Percentiles rank a stretch among this genome's conserved stretches.
phyloP scores from a whole-genome alignment of 2,113 vertebrate species.

The Cairina moschata region DNA sequence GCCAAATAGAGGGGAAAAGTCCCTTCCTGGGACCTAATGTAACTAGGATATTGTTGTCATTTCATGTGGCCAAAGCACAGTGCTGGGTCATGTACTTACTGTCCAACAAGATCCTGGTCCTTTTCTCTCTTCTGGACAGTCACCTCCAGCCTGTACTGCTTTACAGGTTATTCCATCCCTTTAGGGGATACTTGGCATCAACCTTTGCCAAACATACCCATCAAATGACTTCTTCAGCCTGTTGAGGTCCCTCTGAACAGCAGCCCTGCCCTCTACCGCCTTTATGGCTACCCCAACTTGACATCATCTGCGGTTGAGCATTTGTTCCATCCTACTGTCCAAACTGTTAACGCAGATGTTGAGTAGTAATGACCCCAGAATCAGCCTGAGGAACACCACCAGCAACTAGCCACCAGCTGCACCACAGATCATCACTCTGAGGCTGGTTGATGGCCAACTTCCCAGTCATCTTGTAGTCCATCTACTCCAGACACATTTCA shows the following conservation, averaged over 20 bases:
- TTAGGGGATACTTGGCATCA: neutral
- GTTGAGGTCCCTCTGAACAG: neutral
- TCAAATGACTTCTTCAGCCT: neutral
- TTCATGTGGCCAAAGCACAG: neutral
- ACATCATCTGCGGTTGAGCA: neutral
- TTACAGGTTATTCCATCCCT: neutral
- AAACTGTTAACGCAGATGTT: neutral
- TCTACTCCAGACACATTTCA: neutral
- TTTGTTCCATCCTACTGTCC: neutral
- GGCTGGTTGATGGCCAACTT: neutral
- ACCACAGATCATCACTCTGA: neutral
- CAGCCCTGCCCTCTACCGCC: neutral
- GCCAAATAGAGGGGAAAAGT: neutral
- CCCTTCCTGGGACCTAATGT: neutral
- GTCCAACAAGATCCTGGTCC: neutral
- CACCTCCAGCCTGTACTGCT: neutral
- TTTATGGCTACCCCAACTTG: neutral
- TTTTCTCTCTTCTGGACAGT: neutral
- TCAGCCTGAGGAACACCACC: rapidly evolving
- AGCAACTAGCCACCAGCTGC: neutral
- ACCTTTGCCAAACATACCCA: neutral
- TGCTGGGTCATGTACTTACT: neutral
- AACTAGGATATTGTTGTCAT: no score
- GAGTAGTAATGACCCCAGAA: neutral
- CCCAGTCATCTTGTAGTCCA: neutral